phyloP scores from a whole-genome alignment of 2,113 vertebrate genomes.

The Aviceda subcristata region DNA sequence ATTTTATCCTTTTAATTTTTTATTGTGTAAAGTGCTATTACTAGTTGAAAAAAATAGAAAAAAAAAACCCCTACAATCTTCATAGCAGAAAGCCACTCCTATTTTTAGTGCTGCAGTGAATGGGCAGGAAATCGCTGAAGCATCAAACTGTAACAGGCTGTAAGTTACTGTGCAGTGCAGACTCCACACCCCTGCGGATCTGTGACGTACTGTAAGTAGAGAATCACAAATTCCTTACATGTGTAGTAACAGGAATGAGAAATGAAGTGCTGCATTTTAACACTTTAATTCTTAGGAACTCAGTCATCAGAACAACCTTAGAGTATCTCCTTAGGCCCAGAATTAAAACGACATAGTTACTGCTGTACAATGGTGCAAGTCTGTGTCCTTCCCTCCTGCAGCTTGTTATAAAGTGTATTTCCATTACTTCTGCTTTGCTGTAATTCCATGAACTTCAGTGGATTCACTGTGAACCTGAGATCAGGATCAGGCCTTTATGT shows the following conservation, averaged over 20 bases:
- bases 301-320: neutral
- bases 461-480: neutral
- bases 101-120: neutral
- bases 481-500: neutral
- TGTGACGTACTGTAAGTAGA: neutral
- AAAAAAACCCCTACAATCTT: fast-evolving
- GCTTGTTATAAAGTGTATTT: neutral
- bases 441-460: neutral
- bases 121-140: neutral
- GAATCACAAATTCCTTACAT: neutral
- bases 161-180: neutral
- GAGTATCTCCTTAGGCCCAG: neutral
- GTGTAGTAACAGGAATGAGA: neutral
- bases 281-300: neutral
- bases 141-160: neutral
- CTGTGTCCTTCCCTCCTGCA: neutral
- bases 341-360: neutral
- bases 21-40: neutral
- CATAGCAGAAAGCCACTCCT: neutral
- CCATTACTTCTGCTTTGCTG: neutral
- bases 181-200: fast-evolving
- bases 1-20: neutral
- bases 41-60: neutral
- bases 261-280: neutral
- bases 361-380: neutral